phyloP scores from a whole-genome alignment of 2,888 invertebrate genomes.

The Cremastinae sp. region DNA sequence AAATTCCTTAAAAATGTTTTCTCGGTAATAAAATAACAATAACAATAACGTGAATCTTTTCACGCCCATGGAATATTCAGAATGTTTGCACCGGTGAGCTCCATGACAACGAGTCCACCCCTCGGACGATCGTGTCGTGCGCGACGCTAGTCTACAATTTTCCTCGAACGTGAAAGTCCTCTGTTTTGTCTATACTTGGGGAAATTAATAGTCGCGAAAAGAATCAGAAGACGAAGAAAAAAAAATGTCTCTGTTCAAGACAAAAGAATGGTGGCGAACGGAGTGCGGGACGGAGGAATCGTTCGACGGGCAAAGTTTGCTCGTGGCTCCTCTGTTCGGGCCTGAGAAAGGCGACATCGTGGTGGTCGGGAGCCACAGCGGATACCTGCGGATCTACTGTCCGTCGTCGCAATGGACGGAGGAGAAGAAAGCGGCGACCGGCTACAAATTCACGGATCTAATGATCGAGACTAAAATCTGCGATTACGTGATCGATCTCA shows the following conservation, averaged over 20 bases:
- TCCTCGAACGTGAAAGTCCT: constrained; percentile 25
- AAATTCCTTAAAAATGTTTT: too few relatives aligned
- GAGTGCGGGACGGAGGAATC: constrained; percentile 85
- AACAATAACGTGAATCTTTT: too few relatives aligned
- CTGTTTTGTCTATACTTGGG: constrained; percentile 1
- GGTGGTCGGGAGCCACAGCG: constrained; percentile 90
- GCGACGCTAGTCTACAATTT: constrained; percentile 60
- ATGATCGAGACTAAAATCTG: constrained; percentile 89
- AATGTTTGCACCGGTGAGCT: constrained; percentile 62
- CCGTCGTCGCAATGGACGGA: constrained; percentile 81
- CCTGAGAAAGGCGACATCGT: constrained; percentile 82
- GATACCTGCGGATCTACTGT: constrained; percentile 89
- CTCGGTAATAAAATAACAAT: too few relatives aligned
- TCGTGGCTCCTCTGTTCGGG: constrained; percentile 69
- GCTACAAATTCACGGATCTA: constrained; percentile 84
- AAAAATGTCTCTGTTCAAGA: constrained; percentile 93
- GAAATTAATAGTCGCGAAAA: constrained; percentile 26
- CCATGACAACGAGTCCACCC: constrained; percentile 63
- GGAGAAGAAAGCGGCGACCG: constrained; percentile 70
- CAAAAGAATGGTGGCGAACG: constrained; percentile 93
- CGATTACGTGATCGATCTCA: constrained; percentile 90
- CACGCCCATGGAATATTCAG: constrained; percentile 3
- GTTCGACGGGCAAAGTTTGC: constrained; percentile 81
- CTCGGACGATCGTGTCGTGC: constrained; percentile 23
- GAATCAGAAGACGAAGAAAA: constrained; percentile 1